Evolutionary conservation across 1,140 invertebrate genomes (phyloP), one percentile per base, ranked within the genome.

Genomic region (Anastrepha obliqua): DNA sequence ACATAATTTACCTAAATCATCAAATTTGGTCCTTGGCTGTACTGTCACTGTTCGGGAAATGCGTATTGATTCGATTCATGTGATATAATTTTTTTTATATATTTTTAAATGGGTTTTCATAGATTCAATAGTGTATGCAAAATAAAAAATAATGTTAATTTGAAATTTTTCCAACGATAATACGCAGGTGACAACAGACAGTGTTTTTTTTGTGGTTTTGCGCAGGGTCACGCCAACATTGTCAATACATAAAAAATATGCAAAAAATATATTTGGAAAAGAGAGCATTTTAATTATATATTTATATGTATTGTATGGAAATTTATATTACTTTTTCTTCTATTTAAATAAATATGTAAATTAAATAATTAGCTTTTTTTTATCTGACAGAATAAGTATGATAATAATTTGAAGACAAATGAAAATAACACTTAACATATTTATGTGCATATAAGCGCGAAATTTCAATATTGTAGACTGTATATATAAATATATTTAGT

Each of bases 11-110:
- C 95, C 95, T 96, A 96, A 94, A 93, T 96, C 95, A 94, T 95
- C 95, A 94, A 95, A 95, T 94, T 95, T 95, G 94, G 96, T 96
- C 95, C 95, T 95, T 94, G 96, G 95, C 94, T 95, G 95, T 93
- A 95, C 95, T 94, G 95, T 95, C 95, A 96, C 95, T 96, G 96
- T 93, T 90, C 90, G 91, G 89, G 90, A 91, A 89, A 47, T 59
- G 29, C 59, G 87, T 51, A 81, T 90, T 89, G 86, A 87, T 89
- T 81, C 29, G 44, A 20, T 62, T 62, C 60, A n/a, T 55, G 47
- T 55, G 42, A 51, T 29, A 81, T 9, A 81, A n/a, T 81, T 55
- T 81, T 6, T 86, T 86, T 74, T 74, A n/a, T 1, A 42, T 42
- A 74, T 74, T 74, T 74, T 74, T 39, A 6, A 39, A 39, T 74